Conservation (phyloP, 2,113 vertebrate genomes). For the Pterocles orientalis region DNA sequence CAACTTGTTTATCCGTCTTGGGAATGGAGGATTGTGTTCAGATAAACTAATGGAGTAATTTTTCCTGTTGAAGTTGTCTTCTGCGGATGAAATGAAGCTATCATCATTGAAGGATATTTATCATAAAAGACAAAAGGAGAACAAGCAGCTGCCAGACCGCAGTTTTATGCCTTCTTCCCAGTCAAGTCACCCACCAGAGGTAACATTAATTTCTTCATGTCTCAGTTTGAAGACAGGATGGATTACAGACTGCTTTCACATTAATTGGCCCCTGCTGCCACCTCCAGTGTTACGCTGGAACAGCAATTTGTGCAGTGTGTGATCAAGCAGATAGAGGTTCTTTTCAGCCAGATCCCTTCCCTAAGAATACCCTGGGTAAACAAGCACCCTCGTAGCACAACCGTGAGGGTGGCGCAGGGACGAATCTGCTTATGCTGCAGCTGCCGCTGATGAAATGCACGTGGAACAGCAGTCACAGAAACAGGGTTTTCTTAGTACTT, state of each 20-base stretch:
- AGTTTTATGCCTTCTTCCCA: constrained; percentile 67
- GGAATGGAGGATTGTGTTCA: background rate
- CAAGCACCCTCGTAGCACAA: background rate
- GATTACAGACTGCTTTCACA: background rate
- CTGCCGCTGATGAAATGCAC: background rate
- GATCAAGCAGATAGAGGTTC: background rate
- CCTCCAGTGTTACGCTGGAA: constrained; percentile 24
- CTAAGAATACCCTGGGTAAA: background rate
- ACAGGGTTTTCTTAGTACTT: background rate
- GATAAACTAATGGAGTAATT: background rate
- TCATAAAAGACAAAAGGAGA: constrained; percentile 82
- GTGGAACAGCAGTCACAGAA: background rate
- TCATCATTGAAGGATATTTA: constrained; percentile 89
- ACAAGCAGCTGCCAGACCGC: constrained; percentile 74
- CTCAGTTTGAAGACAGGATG: background rate
- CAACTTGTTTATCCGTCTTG: background rate
- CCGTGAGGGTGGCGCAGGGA: constrained; percentile 6
- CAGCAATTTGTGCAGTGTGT: background rate
- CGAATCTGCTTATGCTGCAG: background rate
- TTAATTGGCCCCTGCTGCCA: constrained; percentile 43
- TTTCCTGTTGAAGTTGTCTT: constrained; percentile 70
- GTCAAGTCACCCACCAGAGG: constrained; percentile 84
- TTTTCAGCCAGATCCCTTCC: too few relatives aligned
- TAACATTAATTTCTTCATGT: constrained; percentile 12
- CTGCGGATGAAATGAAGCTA: constrained; percentile 72